These are phyloP conservation scores for Ammodytes marinus DNA, from an alignment of 2,113 vertebrate species.

Conservation along the genomic window DNA sequence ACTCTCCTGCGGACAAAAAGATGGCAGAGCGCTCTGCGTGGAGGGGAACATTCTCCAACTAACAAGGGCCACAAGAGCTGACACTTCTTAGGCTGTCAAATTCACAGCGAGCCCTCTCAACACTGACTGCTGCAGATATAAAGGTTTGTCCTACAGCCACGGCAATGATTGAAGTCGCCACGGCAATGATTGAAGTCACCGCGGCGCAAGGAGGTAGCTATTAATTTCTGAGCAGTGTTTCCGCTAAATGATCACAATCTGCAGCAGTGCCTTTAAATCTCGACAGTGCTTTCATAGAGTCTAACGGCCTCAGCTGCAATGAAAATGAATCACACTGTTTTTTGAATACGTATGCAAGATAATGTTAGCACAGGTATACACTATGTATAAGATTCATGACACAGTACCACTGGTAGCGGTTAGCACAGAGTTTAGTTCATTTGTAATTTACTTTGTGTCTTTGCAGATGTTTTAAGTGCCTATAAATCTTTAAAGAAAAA, in stretches of 20 bases:
- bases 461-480: background rate
- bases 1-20: constrained; percentile 69
- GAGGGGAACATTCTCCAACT: constrained; percentile 66
- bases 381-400: background rate
- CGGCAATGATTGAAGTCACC: constrained; percentile 40
- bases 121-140: constrained; percentile 29
- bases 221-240: constrained; percentile 15
- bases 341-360: constrained; percentile 1
- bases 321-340: background rate
- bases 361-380: background rate
- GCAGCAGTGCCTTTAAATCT: constrained; percentile 11
- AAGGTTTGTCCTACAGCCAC: constrained; percentile 39
- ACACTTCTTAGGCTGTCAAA: constrained; percentile 60
- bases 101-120: constrained; percentile 30
- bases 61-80: constrained; percentile 54
- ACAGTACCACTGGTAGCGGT: background rate
- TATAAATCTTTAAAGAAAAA: background rate
- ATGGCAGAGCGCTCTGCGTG: constrained; percentile 58
- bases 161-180: constrained; percentile 44
- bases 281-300: background rate
- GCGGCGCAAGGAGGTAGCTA: background rate
- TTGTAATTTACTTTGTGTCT: background rate
- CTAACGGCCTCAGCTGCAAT: constrained; percentile 11
- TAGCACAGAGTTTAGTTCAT: background rate
- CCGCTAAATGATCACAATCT: constrained; percentile 16